Conservation (phyloP, 2,113 vertebrate species). For the Silurus asotus region DNA sequence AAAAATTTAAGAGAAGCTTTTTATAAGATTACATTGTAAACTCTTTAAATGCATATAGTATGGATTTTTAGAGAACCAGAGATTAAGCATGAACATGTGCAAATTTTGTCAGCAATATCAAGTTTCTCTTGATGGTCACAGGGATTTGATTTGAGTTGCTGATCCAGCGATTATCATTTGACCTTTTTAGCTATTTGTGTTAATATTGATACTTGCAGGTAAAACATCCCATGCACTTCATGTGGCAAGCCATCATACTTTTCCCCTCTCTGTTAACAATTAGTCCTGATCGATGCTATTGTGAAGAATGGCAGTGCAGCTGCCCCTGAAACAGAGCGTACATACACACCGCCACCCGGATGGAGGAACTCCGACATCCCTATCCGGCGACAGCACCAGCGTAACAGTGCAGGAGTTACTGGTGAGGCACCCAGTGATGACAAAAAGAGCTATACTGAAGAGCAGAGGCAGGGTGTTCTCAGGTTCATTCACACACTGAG, state of each 20-base stretch:
- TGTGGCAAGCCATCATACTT: background rate
- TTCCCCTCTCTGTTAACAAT: conserved; percentile 40
- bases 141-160: background rate
- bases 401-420: conserved; percentile 31
- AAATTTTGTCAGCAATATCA: background rate
- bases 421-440: conserved; percentile 56
- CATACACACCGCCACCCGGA: conserved; percentile 69
- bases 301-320: conserved; percentile 75
- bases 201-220: background rate
- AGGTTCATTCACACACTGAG: conserved; percentile 70
- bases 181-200: background rate
- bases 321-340: conserved; percentile 65
- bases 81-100: background rate
- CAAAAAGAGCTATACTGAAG: conserved; percentile 83
- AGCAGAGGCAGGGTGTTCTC: conserved; percentile 86
- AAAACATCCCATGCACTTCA: background rate
- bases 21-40: too few relatives aligned
- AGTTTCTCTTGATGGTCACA: background rate
- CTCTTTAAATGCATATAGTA: too few relatives aligned
- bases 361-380: conserved; percentile 67
- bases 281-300: conserved; percentile 85
- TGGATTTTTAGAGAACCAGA: background rate
- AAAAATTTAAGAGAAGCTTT: background rate
- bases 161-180: background rate
- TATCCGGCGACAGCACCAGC: conserved; percentile 30